Evolutionary conservation across 1,140 invertebrate genomes (phyloP), one percentile per base, ranked within the genome.

Genomic region (Sycophaga agraensis): DNA sequence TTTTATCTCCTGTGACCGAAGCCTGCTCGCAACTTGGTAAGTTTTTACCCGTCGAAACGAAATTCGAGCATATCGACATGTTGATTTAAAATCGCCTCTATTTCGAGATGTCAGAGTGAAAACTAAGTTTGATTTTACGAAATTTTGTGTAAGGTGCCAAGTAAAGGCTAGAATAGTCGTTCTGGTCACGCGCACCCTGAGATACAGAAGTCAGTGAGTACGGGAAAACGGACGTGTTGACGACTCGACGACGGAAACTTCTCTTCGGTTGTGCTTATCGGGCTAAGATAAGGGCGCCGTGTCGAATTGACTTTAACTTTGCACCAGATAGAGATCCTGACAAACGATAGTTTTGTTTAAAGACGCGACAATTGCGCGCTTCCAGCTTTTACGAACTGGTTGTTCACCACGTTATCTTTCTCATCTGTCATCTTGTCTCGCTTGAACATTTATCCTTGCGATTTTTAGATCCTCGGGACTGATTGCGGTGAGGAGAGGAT

Each of bases 191-290:
- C 42, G 26, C n/a, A n/a, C 26, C 31, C 37, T 14, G 48, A 34
- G 24, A 54, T 22, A 35, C 21, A 35, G 22, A 54, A 34, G 21
- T 19, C 14, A 48, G 28, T 9, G 42, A 39, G 17, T 17, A 54
- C n/a, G 0, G 54, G 49, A 14, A 24, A n/a, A 6, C 45, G 49
- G 58, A 59, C 58, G 53, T 59, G 58, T 59, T 59, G 58, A 59
- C 58, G 28, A 45, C 53, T 22, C 21, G 31, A 7, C 28, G 42
- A 21, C 19, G 34, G 39, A 45, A 51, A 60, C 28, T 60, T 59
- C 16, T 59, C 42, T 49, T 31, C 21, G 19, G 8, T 2, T 37
- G 11, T 21, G 22, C 34, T 22, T 9, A 34, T 14, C 7, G 22
- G 31, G 1, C 22, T 35, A 19, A 57, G 54, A 57, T 57, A 57